Evolutionary conservation across 2,113 vertebrate species (phyloP).

Genomic region (Nannospalax galili): DNA sequence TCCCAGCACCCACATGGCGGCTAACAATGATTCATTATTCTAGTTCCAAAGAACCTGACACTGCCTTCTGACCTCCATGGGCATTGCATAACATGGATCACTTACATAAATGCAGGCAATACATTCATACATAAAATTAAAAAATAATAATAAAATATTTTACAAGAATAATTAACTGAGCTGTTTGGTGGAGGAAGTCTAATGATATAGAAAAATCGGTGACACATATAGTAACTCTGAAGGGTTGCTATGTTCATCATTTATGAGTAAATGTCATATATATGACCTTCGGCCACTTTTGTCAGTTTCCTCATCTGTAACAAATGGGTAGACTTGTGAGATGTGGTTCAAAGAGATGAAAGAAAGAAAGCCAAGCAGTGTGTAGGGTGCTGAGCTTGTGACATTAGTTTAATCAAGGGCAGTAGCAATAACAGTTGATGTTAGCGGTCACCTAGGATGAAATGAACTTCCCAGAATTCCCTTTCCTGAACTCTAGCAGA

Average conservation of each 20-base stretch:
- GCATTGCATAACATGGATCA: no score
- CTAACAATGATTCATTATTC: no score
- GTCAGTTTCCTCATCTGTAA: constrained; percentile 1
- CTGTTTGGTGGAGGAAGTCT: background rate
- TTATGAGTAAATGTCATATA: background rate
- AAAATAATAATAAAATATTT: no score
- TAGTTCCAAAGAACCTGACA: no score
- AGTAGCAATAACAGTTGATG: background rate
- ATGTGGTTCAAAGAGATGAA: background rate
- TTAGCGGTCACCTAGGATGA: background rate
- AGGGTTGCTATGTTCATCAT: background rate
- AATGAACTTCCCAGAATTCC: background rate
- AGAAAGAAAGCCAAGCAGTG: background rate
- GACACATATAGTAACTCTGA: background rate
- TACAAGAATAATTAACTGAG: background rate
- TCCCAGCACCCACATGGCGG: no score
- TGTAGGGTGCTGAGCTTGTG: background rate
- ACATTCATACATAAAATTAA: no score
- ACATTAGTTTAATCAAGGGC: background rate
- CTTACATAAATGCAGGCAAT: no score
- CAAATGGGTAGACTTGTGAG: background rate
- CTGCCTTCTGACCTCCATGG: no score
- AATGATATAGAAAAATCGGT: background rate
- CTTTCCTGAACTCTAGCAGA: background rate
- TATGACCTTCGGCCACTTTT: background rate